These are phyloP conservation scores for Lutraria lutraria DNA, from an alignment of 2,888 invertebrate species.

Conservation along the genomic window DNA sequence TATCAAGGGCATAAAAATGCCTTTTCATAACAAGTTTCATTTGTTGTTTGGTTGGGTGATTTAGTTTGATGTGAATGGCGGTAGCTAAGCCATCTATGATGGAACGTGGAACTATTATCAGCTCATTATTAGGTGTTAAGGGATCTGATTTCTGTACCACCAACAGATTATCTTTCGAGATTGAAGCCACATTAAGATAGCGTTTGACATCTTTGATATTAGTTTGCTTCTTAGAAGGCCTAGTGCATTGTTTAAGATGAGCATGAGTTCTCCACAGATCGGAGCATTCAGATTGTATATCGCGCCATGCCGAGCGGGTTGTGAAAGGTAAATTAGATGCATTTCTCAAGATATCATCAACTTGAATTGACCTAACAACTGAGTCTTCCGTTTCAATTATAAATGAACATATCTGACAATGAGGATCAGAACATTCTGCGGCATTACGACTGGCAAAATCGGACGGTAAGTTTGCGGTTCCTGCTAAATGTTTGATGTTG, in stretches of 20 bases:
- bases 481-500: slow-evolving; percentile 29
- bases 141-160: slow-evolving; percentile 31
- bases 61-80: slow-evolving; percentile 59
- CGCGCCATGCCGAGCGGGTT: slow-evolving; percentile 53
- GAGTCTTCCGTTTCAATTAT: background rate
- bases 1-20: slow-evolving; percentile 4
- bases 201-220: slow-evolving; percentile 65
- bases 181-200: slow-evolving; percentile 49
- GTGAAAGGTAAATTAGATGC: slow-evolving; percentile 57
- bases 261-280: slow-evolving; percentile 64
- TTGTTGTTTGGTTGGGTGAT: slow-evolving; percentile 60
- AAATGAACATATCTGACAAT: slow-evolving; percentile 54
- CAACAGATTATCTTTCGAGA: slow-evolving; percentile 56
- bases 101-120: slow-evolving; percentile 59
- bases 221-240: slow-evolving; percentile 68
- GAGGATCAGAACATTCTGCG: slow-evolving; percentile 51
- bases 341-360: slow-evolving; percentile 18
- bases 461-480: slow-evolving; percentile 53
- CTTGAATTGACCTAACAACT: background rate
- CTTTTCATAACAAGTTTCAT: background rate
- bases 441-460: slow-evolving; percentile 68
- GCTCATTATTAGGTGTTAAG: slow-evolving; percentile 39
- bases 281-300: slow-evolving; percentile 62
- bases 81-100: slow-evolving; percentile 51
- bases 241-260: slow-evolving; percentile 66